Evolutionary conservation across 2,888 invertebrate species (phyloP).

Genomic region (Habroteleia sp.): DNA sequence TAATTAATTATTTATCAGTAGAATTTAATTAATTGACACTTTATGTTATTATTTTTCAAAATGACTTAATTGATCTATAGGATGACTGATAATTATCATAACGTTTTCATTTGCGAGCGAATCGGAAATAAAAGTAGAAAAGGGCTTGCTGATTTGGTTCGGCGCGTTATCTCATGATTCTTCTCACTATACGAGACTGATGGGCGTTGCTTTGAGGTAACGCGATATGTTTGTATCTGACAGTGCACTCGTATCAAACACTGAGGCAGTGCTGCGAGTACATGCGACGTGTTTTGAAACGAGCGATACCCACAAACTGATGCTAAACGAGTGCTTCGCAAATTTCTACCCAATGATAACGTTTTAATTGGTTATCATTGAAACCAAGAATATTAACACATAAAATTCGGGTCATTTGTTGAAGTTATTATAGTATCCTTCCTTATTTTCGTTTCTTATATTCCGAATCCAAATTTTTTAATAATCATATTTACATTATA

Average conservation of each 20-base stretch:
- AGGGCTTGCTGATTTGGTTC: conserved; percentile 48
- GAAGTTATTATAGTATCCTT: no score
- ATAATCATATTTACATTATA: no score
- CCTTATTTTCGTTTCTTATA: no score
- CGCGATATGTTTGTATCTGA: conserved; percentile 73
- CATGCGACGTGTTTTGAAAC: conserved; percentile 49
- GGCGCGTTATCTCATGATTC: conserved; percentile 61
- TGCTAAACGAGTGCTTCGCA: conserved; percentile 39
- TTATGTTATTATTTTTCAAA: no score
- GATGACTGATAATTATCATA: conserved; percentile 3
- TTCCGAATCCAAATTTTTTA: no score
- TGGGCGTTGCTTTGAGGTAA: conserved; percentile 75
- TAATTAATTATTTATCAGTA: no score
- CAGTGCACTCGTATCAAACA: conserved; percentile 57
- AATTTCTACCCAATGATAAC: conserved; percentile 39
- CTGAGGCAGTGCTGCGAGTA: conserved; percentile 24
- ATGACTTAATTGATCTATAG: no score
- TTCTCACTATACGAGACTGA: conserved; percentile 72
- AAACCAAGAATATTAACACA: conserved; percentile 30
- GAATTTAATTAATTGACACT: no score
- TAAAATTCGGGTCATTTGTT: conserved; percentile 20
- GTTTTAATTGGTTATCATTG: conserved; percentile 55
- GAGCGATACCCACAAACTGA: conserved; percentile 49
- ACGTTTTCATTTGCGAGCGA: conserved; percentile 25
- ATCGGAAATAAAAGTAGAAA: conserved; percentile 16